phyloP scores from a whole-genome alignment of 2,113 vertebrate genomes.

The Ia io region DNA sequence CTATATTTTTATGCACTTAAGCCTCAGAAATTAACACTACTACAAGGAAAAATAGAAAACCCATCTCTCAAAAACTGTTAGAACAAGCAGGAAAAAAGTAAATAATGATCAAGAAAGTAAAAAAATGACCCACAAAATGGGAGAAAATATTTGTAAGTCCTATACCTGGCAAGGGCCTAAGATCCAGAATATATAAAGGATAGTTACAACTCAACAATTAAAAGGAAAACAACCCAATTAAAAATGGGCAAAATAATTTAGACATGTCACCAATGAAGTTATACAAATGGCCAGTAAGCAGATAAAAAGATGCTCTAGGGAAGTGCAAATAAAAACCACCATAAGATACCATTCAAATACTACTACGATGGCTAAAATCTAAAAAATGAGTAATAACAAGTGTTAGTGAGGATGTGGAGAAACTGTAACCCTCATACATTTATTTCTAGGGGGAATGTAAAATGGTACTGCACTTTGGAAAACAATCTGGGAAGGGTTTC shows the following conservation, averaged over 20 bases:
- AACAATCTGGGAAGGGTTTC: background rate
- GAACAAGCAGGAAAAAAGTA: background rate
- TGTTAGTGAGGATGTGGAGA: background rate
- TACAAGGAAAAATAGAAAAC: conserved; percentile 6
- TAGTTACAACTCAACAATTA: background rate
- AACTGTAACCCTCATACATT: background rate
- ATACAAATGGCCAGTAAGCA: background rate
- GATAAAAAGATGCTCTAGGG: background rate
- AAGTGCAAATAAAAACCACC: background rate
- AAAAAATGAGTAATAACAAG: background rate
- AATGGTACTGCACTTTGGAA: background rate
- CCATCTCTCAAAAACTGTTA: background rate
- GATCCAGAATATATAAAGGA: background rate
- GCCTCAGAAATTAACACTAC: background rate
- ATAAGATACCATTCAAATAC: background rate
- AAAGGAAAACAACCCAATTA: background rate
- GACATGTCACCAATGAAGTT: background rate
- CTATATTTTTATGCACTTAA: background rate
- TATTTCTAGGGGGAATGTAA: background rate
- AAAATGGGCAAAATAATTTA: background rate
- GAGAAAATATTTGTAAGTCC: background rate
- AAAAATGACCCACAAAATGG: background rate
- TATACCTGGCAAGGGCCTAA: background rate
- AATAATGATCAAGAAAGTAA: background rate
- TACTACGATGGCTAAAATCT: background rate